phyloP scores from a whole-genome alignment of 2,113 vertebrate species.

The Sphyrna mokarran region DNA sequence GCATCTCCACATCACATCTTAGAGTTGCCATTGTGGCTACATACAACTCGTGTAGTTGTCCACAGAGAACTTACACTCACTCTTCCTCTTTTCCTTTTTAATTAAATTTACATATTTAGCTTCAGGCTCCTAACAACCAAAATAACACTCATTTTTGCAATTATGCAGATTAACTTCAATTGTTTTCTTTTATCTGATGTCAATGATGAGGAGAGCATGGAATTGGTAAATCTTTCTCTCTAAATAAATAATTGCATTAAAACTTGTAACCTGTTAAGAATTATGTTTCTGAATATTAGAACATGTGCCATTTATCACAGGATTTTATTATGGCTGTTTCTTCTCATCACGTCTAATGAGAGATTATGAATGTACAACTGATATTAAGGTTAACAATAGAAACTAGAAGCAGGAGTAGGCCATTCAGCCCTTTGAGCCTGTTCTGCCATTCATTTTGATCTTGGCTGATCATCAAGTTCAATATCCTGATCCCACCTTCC shows the following conservation, averaged over 20 bases:
- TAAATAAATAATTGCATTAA: background rate
- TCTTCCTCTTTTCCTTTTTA: background rate
- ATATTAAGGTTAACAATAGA: background rate
- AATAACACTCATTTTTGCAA: background rate
- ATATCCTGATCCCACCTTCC: too few relatives aligned
- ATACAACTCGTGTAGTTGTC: background rate
- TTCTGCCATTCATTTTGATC: too few relatives aligned
- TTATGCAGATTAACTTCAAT: slow-evolving; percentile 13
- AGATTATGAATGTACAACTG: background rate
- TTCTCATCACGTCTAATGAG: background rate
- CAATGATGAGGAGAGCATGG: background rate
- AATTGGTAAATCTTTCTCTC: background rate
- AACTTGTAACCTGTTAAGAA: background rate
- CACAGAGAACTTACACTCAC: background rate
- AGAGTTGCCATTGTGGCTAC: background rate
- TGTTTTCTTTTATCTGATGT: background rate
- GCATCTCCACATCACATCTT: background rate
- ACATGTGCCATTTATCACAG: background rate
- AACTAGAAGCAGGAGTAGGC: too few relatives aligned
- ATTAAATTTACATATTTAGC: background rate
- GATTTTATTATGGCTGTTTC: background rate
- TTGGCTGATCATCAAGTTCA: too few relatives aligned
- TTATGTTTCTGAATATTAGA: background rate
- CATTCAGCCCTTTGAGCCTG: too few relatives aligned
- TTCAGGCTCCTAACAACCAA: background rate